Base-by-base conservation (phyloP, 2,888 invertebrate genomes). In the Scaptomyza cyrtandrae region DNA sequence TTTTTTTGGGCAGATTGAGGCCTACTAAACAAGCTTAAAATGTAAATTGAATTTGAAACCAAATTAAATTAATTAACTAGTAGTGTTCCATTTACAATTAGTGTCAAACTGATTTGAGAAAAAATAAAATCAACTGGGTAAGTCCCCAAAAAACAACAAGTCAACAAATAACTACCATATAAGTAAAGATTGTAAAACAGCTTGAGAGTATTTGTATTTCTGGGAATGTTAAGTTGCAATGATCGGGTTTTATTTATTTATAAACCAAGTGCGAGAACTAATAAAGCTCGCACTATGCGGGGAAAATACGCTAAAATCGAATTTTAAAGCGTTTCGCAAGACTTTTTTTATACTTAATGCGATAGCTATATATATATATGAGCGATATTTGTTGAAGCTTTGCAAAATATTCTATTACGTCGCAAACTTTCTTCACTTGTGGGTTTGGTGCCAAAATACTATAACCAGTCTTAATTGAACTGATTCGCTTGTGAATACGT, bases 381-480 rank as follows among this genome's bases (percentile, higher is more conserved):
- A 10, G 10, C 10, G 10, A 10, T 33, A 10, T 33, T 10, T 33
- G 29, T 33, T 33, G 1, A 6, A 11, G 9, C 13, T 19, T 10
- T 35, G 10, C 39, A 35, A 71, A 60, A 59, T 57, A 66, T 59
- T n/a, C 11, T 43, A 78, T 64, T 78, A 66, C 81, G 80, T 45
- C 67, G 73, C 44, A 67, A 41, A 19, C n/a, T 58, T 55, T 53
- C 19, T 50, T 16, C 5, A 24, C 4, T 24, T 19, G 19, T 19
- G 19, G 19, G 1, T 19, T 19, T 19, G 19, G 19, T 19, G 14
- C 29, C 33, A 27, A 46, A 41, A 53, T 52, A 52, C 56, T 41
- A 65, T 67, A 79, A 80, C 75, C 55, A 80, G 68, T 67, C 80
- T 82, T 80, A 82, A 80, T 80, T 80, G 77, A 82, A 80, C 67